Evolutionary conservation across 2,797 vertebrate species (phyloP).

Genomic region (Sebastes reedi): DNA sequence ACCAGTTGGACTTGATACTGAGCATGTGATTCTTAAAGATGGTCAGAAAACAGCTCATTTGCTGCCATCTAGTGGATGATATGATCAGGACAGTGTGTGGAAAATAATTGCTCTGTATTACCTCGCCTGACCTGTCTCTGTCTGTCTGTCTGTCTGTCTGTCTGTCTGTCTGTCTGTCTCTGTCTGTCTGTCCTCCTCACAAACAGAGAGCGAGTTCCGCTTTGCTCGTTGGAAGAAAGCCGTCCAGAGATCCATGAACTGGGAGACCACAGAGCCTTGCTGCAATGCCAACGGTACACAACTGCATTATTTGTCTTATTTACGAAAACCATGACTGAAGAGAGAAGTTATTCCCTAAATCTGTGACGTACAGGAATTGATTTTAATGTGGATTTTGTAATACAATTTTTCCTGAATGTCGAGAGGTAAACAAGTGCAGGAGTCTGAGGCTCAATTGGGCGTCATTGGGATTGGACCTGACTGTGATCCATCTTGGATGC

Average conservation of each 20-base stretch:
- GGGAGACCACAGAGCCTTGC: constrained; percentile 85
- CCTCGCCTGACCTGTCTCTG: background rate
- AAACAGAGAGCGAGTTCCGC: constrained; percentile 87
- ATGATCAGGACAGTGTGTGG: background rate
- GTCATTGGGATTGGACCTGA: background rate
- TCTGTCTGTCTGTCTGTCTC: background rate
- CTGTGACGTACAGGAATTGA: background rate
- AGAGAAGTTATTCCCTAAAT: background rate
- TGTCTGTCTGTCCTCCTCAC: background rate
- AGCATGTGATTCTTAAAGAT: background rate
- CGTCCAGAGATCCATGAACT: constrained; percentile 91
- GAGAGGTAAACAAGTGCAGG: background rate
- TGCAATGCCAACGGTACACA: constrained; percentile 72
- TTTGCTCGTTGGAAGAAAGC: constrained; percentile 95
- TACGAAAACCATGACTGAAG: background rate
- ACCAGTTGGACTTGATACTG: background rate
- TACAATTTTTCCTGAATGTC: background rate
- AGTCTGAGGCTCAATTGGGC: background rate
- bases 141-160: background rate
- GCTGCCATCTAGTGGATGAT: constrained; percentile 1
- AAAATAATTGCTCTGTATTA: too few species aligned
- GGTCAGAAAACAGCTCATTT: background rate
- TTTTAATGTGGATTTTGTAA: background rate
- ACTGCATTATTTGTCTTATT: background rate
- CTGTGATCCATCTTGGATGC: background rate